These are phyloP conservation scores for Pterobdella sp. DNA, from an alignment of 2,888 invertebrate genomes.

Conservation along the genomic window DNA sequence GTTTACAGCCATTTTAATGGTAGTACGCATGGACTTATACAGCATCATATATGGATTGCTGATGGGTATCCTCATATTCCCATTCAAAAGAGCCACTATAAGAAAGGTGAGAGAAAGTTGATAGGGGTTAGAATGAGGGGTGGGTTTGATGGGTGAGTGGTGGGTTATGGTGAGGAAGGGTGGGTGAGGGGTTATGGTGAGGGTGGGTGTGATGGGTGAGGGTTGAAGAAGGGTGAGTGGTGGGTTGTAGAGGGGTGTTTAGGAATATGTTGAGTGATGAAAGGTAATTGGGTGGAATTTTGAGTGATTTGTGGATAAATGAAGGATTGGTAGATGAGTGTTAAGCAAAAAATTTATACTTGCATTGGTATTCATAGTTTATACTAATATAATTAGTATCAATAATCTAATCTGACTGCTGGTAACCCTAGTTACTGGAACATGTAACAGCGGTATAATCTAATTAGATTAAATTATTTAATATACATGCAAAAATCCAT, in stretches of 20 bases:
- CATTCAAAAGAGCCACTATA: constrained; percentile 58
- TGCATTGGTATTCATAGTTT: no score
- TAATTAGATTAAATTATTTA: no score
- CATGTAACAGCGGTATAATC: no score
- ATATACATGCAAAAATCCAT: no score
- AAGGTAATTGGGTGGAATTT: no score
- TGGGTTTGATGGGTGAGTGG: neutral
- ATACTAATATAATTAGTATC: no score
- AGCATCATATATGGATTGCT: constrained; percentile 78
- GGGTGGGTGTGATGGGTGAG: neutral
- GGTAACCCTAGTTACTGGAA: no score
- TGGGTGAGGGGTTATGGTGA: neutral
- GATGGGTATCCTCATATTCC: constrained; percentile 64
- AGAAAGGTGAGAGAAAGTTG: constrained; percentile 66
- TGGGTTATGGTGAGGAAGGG: neutral
- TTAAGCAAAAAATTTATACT: no score
- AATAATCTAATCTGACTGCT: no score
- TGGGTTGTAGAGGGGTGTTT: no score
- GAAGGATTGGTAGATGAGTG: neutral
- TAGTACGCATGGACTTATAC: constrained; percentile 78
- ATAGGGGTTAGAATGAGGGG: neutral
- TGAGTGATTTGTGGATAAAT: no score
- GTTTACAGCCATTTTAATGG: constrained; percentile 75
- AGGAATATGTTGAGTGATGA: no score
- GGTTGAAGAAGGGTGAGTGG: neutral